These are phyloP conservation scores for Kuschelorhynchus macadamiae DNA, from an alignment of 2,888 invertebrate species.

Conservation along the genomic window DNA sequence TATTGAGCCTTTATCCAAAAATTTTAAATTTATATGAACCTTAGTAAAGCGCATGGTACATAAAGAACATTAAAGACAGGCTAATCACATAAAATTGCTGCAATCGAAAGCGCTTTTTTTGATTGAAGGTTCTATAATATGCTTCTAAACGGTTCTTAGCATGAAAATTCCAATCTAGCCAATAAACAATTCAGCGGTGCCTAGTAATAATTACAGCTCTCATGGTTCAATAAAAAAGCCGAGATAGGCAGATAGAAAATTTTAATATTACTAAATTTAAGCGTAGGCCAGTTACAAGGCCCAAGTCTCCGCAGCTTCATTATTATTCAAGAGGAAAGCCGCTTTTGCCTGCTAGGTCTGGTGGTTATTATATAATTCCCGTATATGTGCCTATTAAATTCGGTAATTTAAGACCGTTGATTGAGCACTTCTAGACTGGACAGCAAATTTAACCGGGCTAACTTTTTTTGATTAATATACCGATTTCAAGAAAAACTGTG, in stretches of 20 bases:
- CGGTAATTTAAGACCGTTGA: constrained; percentile 19
- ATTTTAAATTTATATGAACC: too few species aligned
- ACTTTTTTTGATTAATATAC: too few species aligned
- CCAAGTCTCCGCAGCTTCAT: constrained; percentile 30
- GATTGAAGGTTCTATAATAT: not conserved
- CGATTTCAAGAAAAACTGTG: too few species aligned
- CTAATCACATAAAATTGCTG: too few species aligned
- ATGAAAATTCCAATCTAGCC: constrained; percentile 17
- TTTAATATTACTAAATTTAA: constrained; percentile 33
- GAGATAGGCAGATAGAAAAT: constrained; percentile 34
- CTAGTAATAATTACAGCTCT: constrained; percentile 30
- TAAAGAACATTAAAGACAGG: too few species aligned
- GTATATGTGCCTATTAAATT: constrained; percentile 18
- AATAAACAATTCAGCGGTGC: constrained; percentile 26
- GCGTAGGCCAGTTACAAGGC: constrained; percentile 30
- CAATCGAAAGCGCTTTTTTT: constrained; percentile 2
- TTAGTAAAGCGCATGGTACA: too few species aligned
- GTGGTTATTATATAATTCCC: constrained; percentile 25
- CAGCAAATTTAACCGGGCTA: too few species aligned
- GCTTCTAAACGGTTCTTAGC: constrained; percentile 16
- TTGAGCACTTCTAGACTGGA: too few species aligned
- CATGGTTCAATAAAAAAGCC: constrained; percentile 35
- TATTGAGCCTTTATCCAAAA: too few species aligned
- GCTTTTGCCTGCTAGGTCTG: constrained; percentile 7
- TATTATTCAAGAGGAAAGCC: constrained; percentile 35